Conservation (phyloP, 2,113 vertebrate genomes). For the Tiliqua scincoides region DNA sequence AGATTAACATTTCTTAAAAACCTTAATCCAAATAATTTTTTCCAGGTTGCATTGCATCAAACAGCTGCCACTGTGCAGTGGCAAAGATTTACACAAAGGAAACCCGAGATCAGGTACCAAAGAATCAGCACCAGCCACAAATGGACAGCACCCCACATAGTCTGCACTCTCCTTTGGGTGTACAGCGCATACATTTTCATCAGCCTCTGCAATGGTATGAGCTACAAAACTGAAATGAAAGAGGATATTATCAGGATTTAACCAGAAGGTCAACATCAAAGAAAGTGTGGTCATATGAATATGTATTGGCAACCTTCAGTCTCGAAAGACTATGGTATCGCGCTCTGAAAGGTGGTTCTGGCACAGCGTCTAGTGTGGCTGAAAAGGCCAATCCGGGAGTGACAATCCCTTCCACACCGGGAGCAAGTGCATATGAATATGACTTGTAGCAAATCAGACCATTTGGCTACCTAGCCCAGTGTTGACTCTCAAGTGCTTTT, state of each 20-base stretch:
- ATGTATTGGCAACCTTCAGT: too few species aligned
- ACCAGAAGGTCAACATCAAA: neutral
- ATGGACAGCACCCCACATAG: slow-evolving; percentile 2
- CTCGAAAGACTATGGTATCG: too few species aligned
- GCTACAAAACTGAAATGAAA: neutral
- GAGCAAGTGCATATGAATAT: too few species aligned
- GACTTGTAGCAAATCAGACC: too few species aligned
- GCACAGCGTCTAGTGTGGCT: too few species aligned
- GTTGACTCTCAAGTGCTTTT: neutral
- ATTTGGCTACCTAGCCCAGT: too few species aligned
- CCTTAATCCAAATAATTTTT: neutral
- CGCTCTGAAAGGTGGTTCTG: too few species aligned
- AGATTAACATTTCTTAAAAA: neutral
- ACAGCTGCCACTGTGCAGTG: neutral
- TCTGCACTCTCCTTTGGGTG: neutral
- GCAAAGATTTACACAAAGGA: neutral
- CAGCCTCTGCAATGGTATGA: neutral
- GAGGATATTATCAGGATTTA: neutral
- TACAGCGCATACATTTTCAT: neutral
- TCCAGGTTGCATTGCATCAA: neutral
- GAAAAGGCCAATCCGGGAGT: too few species aligned
- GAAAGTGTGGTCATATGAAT: neutral
- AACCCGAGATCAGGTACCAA: neutral
- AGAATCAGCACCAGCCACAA: slow-evolving; percentile 8
- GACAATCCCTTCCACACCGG: too few species aligned